Evolutionary conservation across 2,888 invertebrate species (phyloP).

Genomic region (Kuschelorhynchus macadamiae): DNA sequence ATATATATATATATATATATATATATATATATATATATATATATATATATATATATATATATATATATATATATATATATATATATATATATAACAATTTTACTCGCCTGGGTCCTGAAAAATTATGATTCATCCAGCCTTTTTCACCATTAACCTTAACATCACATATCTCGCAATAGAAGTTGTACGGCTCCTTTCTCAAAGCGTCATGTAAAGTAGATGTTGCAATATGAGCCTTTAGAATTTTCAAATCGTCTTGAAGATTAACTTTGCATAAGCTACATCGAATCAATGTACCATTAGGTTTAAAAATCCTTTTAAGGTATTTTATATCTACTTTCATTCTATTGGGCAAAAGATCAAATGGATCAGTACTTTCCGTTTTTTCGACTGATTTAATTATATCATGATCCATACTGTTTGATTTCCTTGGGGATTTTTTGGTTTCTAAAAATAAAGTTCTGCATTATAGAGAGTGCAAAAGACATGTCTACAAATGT

Average conservation of each 20-base stretch:
- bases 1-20: no score
- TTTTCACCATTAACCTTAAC: conserved; percentile 51
- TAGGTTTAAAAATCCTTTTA: conserved; percentile 20
- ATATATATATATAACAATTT: neutral
- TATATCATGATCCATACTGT: conserved; percentile 49
- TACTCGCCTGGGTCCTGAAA: neutral
- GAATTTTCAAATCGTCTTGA: conserved; percentile 21
- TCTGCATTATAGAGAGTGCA: no score
- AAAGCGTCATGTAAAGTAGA: conserved; percentile 32
- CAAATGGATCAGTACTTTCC: conserved; percentile 39
- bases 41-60: no score
- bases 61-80: no score
- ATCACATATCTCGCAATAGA: conserved; percentile 62
- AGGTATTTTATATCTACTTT: conserved; percentile 51
- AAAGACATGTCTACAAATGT: no score
- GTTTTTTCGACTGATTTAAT: conserved; percentile 52
- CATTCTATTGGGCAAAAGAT: conserved; percentile 54
- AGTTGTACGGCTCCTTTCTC: conserved; percentile 53
- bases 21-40: no score
- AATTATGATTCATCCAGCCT: conserved; percentile 58
- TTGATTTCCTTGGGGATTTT: conserved; percentile 13
- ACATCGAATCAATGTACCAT: conserved; percentile 31
- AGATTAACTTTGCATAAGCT: conserved; percentile 51
- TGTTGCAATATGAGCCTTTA: conserved; percentile 53
- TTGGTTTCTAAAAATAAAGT: conserved; percentile 35